phyloP scores from a whole-genome alignment of 92 coral and sea anemone species.

The Porites divaricata region DNA sequence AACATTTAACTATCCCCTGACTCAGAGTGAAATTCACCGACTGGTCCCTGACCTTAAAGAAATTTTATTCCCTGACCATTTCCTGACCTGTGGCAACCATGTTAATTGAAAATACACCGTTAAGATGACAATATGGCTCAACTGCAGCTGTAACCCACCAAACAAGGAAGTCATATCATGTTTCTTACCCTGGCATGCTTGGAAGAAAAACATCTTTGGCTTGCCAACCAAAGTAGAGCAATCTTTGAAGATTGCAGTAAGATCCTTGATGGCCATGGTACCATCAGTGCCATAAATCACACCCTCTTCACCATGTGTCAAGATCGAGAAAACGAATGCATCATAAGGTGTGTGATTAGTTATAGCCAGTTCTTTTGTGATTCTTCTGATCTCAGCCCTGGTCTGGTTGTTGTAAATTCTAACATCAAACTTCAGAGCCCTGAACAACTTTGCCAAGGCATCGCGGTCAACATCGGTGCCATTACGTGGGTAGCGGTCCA shows the following conservation, averaged over 20 bases:
- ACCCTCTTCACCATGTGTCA: constrained; percentile 90
- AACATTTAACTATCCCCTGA: too few relatives aligned
- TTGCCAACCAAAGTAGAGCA: constrained; percentile 74
- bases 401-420: constrained; percentile 65
- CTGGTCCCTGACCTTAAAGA: too few relatives aligned
- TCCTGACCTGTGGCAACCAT: too few relatives aligned
- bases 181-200: constrained; percentile 86
- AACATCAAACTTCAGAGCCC: constrained; percentile 59
- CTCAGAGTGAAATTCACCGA: too few relatives aligned
- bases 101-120: too few relatives aligned
- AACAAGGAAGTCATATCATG: too few relatives aligned
- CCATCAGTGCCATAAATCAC: constrained; percentile 88
- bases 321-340: constrained; percentile 71
- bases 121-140: too few relatives aligned
- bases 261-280: constrained; percentile 63
- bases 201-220: constrained; percentile 88
- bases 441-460: constrained; percentile 59
- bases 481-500: constrained; percentile 82
- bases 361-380: constrained; percentile 66
- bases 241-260: constrained; percentile 71
- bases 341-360: constrained; percentile 59
- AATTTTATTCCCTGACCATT: too few relatives aligned
- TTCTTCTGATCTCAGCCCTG: constrained; percentile 49
- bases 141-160: too few relatives aligned
- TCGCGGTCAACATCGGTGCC: constrained; percentile 88